Evolutionary conservation across 2,888 invertebrate species (phyloP).

Genomic region (Cephus pulcher): DNA sequence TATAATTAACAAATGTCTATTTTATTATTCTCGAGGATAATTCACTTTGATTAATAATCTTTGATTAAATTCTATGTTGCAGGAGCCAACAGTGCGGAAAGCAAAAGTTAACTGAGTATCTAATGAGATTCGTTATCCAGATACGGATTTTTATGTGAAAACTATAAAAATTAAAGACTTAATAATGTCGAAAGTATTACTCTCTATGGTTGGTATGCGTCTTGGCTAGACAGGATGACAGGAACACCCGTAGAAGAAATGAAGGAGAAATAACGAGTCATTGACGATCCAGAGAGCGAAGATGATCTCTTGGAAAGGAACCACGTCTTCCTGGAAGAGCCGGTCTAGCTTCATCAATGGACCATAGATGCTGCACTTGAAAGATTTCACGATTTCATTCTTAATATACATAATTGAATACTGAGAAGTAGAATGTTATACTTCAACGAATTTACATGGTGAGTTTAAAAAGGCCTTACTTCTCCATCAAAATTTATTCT

Average conservation of each 20-base stretch:
- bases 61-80: not conserved
- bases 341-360: not conserved
- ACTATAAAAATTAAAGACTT: not conserved
- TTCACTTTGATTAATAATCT: not conserved
- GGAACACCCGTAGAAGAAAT: not conserved
- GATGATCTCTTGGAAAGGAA: not conserved
- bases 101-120: not conserved
- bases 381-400: constrained; percentile 32
- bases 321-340: not conserved
- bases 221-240: not conserved
- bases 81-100: not conserved
- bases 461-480: constrained; percentile 14
- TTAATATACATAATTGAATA: constrained; percentile 39
- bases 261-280: not conserved
- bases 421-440: constrained; percentile 34
- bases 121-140: not conserved
- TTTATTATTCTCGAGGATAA: not conserved
- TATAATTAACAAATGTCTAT: not conserved
- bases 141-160: not conserved
- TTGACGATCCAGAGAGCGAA: not conserved
- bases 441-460: constrained; percentile 29
- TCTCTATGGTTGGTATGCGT: not conserved
- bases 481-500: constrained; percentile 19
- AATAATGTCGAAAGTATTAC: not conserved
- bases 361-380: not conserved